phyloP scores from a whole-genome alignment of 2,797 vertebrate genomes.

The Smutsia temminckii region DNA sequence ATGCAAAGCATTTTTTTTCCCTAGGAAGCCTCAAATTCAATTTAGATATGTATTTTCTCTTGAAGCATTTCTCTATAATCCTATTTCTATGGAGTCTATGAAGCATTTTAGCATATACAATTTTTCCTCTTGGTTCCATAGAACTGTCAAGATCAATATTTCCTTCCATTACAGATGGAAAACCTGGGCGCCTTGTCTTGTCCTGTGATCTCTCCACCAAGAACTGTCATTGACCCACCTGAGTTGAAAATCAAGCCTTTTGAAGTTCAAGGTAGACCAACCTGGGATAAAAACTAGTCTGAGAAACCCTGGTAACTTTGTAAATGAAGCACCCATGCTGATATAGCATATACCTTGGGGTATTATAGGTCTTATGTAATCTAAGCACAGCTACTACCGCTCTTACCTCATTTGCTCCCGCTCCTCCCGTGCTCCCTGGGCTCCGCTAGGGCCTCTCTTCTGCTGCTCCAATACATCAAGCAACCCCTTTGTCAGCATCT shows the following conservation, averaged over 20 bases:
- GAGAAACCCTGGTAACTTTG: neutral
- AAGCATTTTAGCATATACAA: neutral
- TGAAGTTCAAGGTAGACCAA: conserved; percentile 14
- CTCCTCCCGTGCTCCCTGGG: neutral
- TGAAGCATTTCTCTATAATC: neutral
- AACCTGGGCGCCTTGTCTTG: neutral
- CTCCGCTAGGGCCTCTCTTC: neutral
- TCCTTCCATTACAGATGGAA: neutral
- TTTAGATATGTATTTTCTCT: neutral
- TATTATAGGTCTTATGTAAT: neutral
- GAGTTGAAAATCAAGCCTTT: neutral
- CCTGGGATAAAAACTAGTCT: neutral
- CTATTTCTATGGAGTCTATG: neutral
- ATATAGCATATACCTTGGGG: neutral
- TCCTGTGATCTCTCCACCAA: neutral
- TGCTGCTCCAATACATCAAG: neutral
- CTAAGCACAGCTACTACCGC: neutral
- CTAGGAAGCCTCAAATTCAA: neutral
- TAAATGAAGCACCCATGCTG: neutral
- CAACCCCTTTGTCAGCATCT: neutral
- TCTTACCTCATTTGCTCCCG: neutral
- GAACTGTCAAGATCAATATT: neutral
- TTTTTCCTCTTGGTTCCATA: neutral
- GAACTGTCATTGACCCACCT: neutral
- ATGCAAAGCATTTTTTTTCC: neutral